A percentile compares a stretch with the other conserved stretches of the same genome.
Evolutionary conservation across 64 coral and sea anemone species (phyloP).

Genomic region (Montipora sp.): DNA sequence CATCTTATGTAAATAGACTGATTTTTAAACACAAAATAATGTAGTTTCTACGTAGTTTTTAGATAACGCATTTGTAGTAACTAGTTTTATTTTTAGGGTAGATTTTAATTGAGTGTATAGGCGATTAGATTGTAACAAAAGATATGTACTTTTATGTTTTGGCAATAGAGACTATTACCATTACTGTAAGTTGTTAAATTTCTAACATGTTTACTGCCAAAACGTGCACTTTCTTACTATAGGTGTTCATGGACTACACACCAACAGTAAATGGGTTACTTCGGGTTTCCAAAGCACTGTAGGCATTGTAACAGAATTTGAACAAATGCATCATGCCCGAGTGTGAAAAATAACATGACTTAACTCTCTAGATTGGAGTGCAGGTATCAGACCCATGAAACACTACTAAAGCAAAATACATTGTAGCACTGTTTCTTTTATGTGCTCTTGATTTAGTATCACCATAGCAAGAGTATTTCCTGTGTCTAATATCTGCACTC

Average conservation of each 20-base stretch:
- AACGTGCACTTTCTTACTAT: neutral
- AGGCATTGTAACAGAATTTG: constrained; percentile 11
- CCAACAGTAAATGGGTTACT: neutral
- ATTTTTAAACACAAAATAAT: no score
- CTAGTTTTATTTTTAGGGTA: no score
- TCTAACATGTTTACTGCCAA: neutral
- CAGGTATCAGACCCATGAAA: neutral
- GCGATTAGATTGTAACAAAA: no score
- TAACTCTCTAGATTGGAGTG: neutral
- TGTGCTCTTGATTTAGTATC: neutral
- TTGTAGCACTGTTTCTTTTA: neutral
- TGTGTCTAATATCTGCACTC: constrained; percentile 9
- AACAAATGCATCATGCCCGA: constrained; percentile 5
- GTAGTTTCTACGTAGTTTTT: no score
- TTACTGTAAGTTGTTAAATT: neutral
- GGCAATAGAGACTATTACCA: neutral
- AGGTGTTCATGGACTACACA: neutral
- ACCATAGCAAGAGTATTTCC: constrained; percentile 11
- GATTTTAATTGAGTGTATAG: no score
- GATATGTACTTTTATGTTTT: no score
- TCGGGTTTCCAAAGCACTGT: constrained; percentile 10
- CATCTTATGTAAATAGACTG: no score
- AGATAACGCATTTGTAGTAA: no score
- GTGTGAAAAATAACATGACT: constrained; percentile 5
- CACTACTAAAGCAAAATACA: constrained; percentile 3